Base-by-base conservation (phyloP, 2,888 invertebrate species). In the Aphodius sticticus region DNA sequence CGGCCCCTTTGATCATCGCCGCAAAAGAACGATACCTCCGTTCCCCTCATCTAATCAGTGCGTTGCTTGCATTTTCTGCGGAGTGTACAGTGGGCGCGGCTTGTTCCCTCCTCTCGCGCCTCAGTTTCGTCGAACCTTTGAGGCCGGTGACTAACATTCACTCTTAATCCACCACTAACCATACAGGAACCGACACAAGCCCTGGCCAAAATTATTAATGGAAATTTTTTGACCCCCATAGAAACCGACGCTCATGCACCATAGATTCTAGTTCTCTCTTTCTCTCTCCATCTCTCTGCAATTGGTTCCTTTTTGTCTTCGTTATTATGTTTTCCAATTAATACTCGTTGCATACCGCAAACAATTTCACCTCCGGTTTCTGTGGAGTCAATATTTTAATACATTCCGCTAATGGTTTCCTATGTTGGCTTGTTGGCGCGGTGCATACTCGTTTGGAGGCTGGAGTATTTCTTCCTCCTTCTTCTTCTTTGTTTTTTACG, bases 321-420 rank as follows among this genome's bases (percentile, higher is more conserved):
- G 53, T 53, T 53, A 53, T 53, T 53, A 53, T 53, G 4, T 53
- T 53, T 53, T 53, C 53, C 53, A 53, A 53, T 53, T 53, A 53
- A 53, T 53, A 53, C 53, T 1, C 53, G 53, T 53, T 53, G 53
- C 53, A 53, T 53, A 53, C 53, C 53, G 53, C 53, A 53, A 53
- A 53, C 53, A 53, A 53, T 53, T 53, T 53, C 53, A 53, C 53
- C 53, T 53, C 53, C 53, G 53, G 53, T 53, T 53, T 53, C 53
- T 53, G 53, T 5, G 53, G 53, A 53, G 53, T 53, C 53, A 53
- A 53, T 53, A 53, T 53, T 53, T 53, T 53, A 53, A 53, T 53
- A 53, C 53, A 53, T 5, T 7, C 53, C 53, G 6, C 53, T 53
- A 53, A 53, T 53, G 53, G 53, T 53, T 53, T 53, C 53, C 53